Conservation (phyloP, 2,797 vertebrate genomes). For the Hyperoplus immaculatus region DNA sequence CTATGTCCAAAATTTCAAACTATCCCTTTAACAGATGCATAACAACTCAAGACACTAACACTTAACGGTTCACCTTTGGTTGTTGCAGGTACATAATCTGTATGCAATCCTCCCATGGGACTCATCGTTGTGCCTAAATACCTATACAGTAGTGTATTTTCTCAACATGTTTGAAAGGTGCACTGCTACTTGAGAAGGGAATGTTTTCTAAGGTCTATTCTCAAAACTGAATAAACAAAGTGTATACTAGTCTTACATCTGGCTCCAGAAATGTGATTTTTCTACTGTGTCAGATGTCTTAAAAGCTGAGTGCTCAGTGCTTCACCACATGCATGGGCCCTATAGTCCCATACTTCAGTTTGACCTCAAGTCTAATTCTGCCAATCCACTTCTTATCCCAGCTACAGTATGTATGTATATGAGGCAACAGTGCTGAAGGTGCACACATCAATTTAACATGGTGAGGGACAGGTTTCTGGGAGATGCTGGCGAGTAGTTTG, state of each 20-base stretch:
- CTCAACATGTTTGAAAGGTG: background rate
- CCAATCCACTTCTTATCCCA: conserved; percentile 27
- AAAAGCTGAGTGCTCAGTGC: background rate
- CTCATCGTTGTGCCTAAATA: conserved; percentile 10
- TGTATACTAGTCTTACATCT: too few species aligned
- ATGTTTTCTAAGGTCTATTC: too few species aligned
- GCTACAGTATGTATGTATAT: conserved; percentile 33
- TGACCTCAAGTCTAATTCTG: conserved; percentile 36
- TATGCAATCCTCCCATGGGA: conserved; percentile 6
- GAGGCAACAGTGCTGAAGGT: conserved; percentile 48
- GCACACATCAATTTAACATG: conserved; percentile 63
- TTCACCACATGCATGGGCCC: background rate
- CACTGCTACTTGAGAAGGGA: too few species aligned
- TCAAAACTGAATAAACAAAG: too few species aligned
- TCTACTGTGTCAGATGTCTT: conserved; percentile 7
- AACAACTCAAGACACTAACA: conserved; percentile 1
- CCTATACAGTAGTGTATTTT: conserved; percentile 8
- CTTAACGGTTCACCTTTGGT: background rate
- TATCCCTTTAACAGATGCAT: background rate
- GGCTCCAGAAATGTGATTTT: background rate
- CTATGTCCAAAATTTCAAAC: background rate
- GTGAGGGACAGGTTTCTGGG: conserved; percentile 58
- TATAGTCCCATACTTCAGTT: conserved; percentile 21
- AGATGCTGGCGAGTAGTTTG: conserved; percentile 73
- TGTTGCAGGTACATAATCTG: conserved; percentile 2